These are phyloP conservation scores for silkworm (Bombyx mori) DNA, from an alignment of 1,140 invertebrate genomes.

Conservation along the genomic window DNA sequence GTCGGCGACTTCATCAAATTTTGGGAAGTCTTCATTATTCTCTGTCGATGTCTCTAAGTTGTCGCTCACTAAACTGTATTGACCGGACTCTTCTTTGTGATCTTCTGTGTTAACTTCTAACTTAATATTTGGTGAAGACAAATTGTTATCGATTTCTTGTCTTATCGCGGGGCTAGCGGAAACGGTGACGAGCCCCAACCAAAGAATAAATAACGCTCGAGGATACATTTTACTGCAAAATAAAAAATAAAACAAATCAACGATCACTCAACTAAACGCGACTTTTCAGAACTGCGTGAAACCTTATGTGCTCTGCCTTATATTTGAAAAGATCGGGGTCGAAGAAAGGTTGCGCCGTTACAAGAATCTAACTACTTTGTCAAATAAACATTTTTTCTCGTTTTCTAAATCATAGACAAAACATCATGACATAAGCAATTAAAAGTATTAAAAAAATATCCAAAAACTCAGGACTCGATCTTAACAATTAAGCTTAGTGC, in stretches of 20 bases:
- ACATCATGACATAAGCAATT: too few relatives aligned
- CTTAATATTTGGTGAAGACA: too few relatives aligned
- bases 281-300: too few relatives aligned
- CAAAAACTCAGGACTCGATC: too few relatives aligned
- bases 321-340: conserved; percentile 36
- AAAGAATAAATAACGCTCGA: conserved; percentile 25
- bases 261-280: too few relatives aligned
- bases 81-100: too few relatives aligned
- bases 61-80: background rate
- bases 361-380: background rate
- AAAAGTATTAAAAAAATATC: too few relatives aligned
- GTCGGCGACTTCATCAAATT: conserved; percentile 2
- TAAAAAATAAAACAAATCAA: too few relatives aligned
- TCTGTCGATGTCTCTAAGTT: conserved; percentile 20
- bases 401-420: too few relatives aligned
- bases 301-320: conserved; percentile 14
- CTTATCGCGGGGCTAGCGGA: conserved; percentile 20
- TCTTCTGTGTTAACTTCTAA: conserved; percentile 20
- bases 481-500: background rate
- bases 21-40: conserved; percentile 14
- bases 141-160: too few relatives aligned
- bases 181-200: conserved; percentile 24
- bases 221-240: too few relatives aligned
- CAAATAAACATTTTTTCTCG: background rate
- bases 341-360: conserved; percentile 40